Evolutionary conservation across 2,113 vertebrate species (phyloP).

Genomic region (Myrmecophaga tridactyla): DNA sequence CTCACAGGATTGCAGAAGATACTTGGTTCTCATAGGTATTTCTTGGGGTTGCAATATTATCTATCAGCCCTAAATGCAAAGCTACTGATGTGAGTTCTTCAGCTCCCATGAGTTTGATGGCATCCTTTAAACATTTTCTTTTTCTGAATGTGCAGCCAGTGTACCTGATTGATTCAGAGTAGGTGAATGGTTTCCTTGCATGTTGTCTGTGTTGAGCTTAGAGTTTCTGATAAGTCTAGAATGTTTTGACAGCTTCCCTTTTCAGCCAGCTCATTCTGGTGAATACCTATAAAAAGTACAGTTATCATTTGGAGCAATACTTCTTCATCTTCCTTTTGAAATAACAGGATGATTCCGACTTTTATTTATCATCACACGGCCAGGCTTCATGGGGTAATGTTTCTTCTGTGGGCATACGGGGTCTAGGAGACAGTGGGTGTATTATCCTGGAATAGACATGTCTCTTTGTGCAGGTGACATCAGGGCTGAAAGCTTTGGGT

Average conservation of each 20-base stretch:
- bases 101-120: not conserved
- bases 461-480: conserved; percentile 20
- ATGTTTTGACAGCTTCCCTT: not conserved
- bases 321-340: not conserved
- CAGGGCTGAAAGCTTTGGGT: not conserved
- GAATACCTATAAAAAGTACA: not conserved
- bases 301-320: not conserved
- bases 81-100: not conserved
- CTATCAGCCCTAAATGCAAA: not conserved
- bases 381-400: not conserved
- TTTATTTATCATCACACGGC: not conserved
- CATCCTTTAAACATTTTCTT: not conserved
- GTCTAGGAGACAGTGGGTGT: not conserved
- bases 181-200: not conserved
- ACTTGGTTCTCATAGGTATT: not conserved
- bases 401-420: not conserved
- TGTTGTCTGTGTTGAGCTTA: not conserved
- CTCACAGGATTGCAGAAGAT: conserved; percentile 8
- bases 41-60: not conserved
- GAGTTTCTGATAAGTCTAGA: not conserved
- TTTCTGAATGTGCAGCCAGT: not conserved
- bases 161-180: not conserved
- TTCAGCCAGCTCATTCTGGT: not conserved
- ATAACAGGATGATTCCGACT: not conserved
- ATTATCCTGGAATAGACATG: conserved; percentile 23